Conservation (phyloP, 2,113 vertebrate genomes). For the Azemiops feae region DNA sequence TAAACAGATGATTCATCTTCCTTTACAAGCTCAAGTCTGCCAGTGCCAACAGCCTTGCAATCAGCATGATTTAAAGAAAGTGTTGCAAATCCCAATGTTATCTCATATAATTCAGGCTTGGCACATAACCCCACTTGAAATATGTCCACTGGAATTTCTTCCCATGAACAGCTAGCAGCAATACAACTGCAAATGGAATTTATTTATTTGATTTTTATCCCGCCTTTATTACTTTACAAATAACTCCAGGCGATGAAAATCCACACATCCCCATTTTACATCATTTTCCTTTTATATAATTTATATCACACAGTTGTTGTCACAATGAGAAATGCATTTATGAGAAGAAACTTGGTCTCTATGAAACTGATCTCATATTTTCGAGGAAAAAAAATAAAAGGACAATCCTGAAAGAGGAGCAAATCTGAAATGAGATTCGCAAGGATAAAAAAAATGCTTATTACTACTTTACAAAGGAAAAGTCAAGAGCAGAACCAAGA, state of each 20-base stretch:
- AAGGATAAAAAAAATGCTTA: background rate
- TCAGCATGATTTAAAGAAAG: constrained; percentile 7
- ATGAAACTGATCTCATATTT: background rate
- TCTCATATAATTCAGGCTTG: background rate
- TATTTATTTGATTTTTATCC: background rate
- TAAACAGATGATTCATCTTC: background rate
- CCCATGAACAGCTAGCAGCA: background rate
- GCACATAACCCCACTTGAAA: background rate
- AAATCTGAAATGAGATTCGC: background rate
- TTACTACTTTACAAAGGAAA: background rate
- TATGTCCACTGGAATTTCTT: background rate
- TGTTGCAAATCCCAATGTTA: background rate
- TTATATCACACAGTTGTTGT: background rate
- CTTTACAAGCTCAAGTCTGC: background rate
- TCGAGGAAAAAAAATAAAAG: background rate
- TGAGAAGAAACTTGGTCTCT: background rate
- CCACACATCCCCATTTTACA: background rate
- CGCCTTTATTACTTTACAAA: background rate
- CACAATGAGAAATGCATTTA: background rate
- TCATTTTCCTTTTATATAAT: background rate
- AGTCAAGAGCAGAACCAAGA: background rate
- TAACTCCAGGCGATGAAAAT: background rate
- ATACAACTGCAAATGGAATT: background rate
- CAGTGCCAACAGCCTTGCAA: background rate
- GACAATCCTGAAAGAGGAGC: background rate